phyloP scores from a whole-genome alignment of 2,888 invertebrate species.

The Hemithea aestivaria region DNA sequence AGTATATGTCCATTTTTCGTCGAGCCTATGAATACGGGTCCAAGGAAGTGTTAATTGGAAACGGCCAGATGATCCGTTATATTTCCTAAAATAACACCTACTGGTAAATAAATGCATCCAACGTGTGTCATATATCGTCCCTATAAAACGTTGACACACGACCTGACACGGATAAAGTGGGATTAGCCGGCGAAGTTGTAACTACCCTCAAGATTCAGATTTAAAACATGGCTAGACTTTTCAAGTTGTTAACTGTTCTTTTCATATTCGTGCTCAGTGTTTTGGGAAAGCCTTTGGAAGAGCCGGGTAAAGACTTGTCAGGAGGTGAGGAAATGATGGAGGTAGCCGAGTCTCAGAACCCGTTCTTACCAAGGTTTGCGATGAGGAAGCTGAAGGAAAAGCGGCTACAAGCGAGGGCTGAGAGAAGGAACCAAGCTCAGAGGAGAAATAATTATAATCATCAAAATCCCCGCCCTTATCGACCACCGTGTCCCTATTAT shows the following conservation, averaged over 20 bases:
- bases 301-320: constrained; percentile 24
- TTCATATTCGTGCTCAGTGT: constrained; percentile 33
- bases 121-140: constrained; percentile 63
- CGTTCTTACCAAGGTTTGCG: constrained; percentile 65
- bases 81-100: constrained; percentile 60
- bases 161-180: constrained; percentile 40
- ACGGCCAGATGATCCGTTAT: constrained; percentile 65
- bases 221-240: constrained; percentile 32
- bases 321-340: constrained; percentile 57
- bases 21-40: constrained; percentile 52
- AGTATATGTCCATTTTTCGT: constrained; percentile 24
- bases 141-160: constrained; percentile 54
- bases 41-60: constrained; percentile 66
- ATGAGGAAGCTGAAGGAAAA: constrained; percentile 62
- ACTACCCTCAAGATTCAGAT: constrained; percentile 6
- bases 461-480: constrained; percentile 23
- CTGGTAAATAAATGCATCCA: constrained; percentile 64
- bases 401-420: constrained; percentile 48
- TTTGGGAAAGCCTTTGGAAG: constrained; percentile 43
- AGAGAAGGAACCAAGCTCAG: constrained; percentile 44
- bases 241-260: constrained; percentile 36
- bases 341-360: constrained; percentile 59
- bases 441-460: constrained; percentile 32
- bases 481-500: constrained; percentile 30
- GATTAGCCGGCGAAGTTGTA: constrained; percentile 41